phyloP scores from a whole-genome alignment of 1,140 invertebrate species.

The Tenebrio molitor region DNA sequence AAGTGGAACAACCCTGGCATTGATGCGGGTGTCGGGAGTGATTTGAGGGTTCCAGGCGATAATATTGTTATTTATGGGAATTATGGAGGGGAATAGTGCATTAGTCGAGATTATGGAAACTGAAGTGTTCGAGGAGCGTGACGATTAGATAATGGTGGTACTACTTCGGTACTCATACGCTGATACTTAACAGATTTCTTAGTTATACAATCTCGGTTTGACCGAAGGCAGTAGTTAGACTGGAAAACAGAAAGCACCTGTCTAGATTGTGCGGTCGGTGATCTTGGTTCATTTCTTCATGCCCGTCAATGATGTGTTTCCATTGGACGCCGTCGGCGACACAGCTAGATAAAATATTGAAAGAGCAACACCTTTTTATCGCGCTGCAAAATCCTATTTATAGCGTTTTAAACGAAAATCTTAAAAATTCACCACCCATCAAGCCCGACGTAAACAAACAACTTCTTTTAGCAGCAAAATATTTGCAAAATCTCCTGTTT shows the following conservation, averaged over 20 bases:
- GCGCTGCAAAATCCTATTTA: slow-evolving; percentile 28
- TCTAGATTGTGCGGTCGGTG: slow-evolving; percentile 43
- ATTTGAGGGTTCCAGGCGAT: not conserved
- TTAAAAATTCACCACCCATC: slow-evolving; percentile 7
- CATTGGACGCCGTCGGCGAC: slow-evolving; percentile 34
- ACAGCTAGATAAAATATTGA: slow-evolving; percentile 38
- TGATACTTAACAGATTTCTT: slow-evolving; percentile 43
- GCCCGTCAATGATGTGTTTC: slow-evolving; percentile 22
- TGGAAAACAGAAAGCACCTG: slow-evolving; percentile 47
- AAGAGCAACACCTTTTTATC: slow-evolving; percentile 23
- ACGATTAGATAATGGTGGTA: slow-evolving; percentile 44
- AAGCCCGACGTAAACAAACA: slow-evolving; percentile 20
- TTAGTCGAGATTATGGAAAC: slow-evolving; percentile 6
- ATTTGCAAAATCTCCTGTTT: too few relatives aligned
- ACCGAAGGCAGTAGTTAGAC: slow-evolving; percentile 46
- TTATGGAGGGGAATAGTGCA: slow-evolving; percentile 26
- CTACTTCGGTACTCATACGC: slow-evolving; percentile 28
- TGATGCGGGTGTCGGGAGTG: not conserved
- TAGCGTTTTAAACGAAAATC: slow-evolving; percentile 11
- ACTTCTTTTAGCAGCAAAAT: slow-evolving; percentile 34
- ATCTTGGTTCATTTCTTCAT: slow-evolving; percentile 40
- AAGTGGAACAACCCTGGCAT: slow-evolving; percentile 10
- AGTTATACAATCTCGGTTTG: slow-evolving; percentile 40
- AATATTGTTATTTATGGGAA: slow-evolving; percentile 26
- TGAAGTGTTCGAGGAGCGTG: slow-evolving; percentile 42